Conservation (phyloP, 1,140 invertebrate species). For the Drosophila eugracilis region DNA sequence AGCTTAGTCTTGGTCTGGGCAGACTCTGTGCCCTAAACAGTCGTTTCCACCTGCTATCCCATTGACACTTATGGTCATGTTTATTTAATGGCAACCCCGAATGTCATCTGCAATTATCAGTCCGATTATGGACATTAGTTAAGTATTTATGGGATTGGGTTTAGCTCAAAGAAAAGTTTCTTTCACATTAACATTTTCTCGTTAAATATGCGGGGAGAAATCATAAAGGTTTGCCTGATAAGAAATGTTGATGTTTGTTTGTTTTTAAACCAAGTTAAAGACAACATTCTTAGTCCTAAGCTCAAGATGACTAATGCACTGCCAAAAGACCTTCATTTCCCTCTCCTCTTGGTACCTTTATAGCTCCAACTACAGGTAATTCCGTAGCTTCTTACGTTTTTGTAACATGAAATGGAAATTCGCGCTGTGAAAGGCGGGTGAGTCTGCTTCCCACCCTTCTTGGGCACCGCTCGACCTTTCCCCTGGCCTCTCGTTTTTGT, state of each 20-base stretch:
- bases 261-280: too few species aligned
- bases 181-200: constrained; percentile 13
- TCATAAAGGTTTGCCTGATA: background rate
- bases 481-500: constrained; percentile 66
- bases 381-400: constrained; percentile 44
- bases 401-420: constrained; percentile 71
- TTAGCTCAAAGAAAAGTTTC: constrained; percentile 1
- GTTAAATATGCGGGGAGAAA: background rate
- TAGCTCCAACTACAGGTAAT: constrained; percentile 46
- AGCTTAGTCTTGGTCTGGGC: constrained; percentile 12
- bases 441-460: background rate
- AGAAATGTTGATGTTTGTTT: background rate
- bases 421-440: constrained; percentile 25
- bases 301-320: background rate
- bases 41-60: constrained; percentile 30
- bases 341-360: constrained; percentile 13
- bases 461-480: constrained; percentile 34
- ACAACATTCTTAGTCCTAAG: too few species aligned
- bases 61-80: constrained; percentile 22
- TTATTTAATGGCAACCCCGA: constrained; percentile 14
- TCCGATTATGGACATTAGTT: constrained; percentile 37
- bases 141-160: constrained; percentile 19
- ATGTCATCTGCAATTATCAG: constrained; percentile 32
- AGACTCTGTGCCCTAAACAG: background rate
- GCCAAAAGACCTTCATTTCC: background rate